Evolutionary conservation across 2,113 vertebrate genomes (phyloP).

Genomic region (Tor tambroides): DNA sequence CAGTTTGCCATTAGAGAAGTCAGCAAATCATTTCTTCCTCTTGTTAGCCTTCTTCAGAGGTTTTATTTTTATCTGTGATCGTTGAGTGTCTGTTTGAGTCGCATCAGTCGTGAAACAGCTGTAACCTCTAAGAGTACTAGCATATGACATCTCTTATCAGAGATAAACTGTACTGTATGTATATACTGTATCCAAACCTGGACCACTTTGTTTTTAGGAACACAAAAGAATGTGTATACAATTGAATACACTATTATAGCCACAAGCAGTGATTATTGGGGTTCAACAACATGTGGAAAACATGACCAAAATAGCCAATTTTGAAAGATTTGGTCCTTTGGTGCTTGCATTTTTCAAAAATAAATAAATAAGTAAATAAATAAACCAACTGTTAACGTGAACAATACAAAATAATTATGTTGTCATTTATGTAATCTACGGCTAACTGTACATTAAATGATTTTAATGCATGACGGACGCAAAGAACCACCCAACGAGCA

Average conservation of each 20-base stretch:
- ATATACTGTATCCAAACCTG: neutral
- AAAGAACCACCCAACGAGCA: no score
- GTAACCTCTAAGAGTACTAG: neutral
- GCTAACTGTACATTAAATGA: no score
- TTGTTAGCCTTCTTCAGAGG: neutral
- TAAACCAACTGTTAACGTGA: no score
- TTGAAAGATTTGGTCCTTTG: neutral
- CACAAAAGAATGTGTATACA: neutral
- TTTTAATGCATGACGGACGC: no score
- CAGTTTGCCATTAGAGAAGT: conserved; percentile 18
- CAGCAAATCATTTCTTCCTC: neutral
- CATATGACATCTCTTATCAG: neutral
- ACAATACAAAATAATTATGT: no score
- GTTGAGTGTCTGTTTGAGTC: neutral
- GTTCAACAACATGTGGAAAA: no score
- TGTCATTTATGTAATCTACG: no score
- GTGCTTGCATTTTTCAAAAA: no score
- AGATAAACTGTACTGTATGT: no score
- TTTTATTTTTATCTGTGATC: conserved; percentile 7
- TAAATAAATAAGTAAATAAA: no score
- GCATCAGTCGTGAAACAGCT: neutral
- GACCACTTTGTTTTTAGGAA: neutral
- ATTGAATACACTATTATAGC: neutral
- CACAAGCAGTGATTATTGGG: neutral
- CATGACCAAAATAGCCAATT: neutral